Base-by-base conservation (phyloP, 2,888 invertebrate genomes). In the Agrotis exclamationis region DNA sequence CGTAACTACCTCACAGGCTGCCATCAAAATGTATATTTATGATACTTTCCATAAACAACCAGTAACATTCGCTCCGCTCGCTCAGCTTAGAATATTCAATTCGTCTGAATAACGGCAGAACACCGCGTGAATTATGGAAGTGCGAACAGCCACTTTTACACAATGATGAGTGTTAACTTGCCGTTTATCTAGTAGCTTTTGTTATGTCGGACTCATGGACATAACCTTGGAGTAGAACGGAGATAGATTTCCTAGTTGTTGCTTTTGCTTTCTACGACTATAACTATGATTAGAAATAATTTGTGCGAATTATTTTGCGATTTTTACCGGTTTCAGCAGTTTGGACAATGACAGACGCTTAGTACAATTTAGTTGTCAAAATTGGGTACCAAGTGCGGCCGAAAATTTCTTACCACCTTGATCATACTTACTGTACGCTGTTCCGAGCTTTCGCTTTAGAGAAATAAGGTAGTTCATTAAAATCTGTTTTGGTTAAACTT, bases 61-160 rank as follows among this genome's bases (percentile, higher is more conserved):
- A 69, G 80, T 82, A 83, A 80, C 77, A 84, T 65, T 63, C 65
- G 67, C 63, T 45, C 56, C 70, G 60, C 71, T 67, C 75, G 51
- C 74, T 67, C 65, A 54, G 86, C 76, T 88, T 88, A 88, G 88
- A 90, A 91, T 89, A 90, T 91, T 89, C 89, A 88, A 88, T 90
- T 88, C 85, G 80, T 63, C 75, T 90, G 88, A 92, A 90, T 90
- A 89, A 92, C 87, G 87, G 82, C 79, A 77, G 82, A 81, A 86
- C 84, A 83, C 84, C 16, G 81, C 59, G 80, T 90, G 87, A 91
- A 89, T 89, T 89, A 91, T 89, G 86, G 67, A 83, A 77, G 71
- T 79, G 76, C 67, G 84, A 85, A 85, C 82, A 71, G 76, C 72
- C 80, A 85, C 76, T 82, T 74, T 74, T 74, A 64, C 54, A 79